These are phyloP conservation scores for Sebastes reedi DNA, from an alignment of 2,797 vertebrate species.

Conservation along the genomic window DNA sequence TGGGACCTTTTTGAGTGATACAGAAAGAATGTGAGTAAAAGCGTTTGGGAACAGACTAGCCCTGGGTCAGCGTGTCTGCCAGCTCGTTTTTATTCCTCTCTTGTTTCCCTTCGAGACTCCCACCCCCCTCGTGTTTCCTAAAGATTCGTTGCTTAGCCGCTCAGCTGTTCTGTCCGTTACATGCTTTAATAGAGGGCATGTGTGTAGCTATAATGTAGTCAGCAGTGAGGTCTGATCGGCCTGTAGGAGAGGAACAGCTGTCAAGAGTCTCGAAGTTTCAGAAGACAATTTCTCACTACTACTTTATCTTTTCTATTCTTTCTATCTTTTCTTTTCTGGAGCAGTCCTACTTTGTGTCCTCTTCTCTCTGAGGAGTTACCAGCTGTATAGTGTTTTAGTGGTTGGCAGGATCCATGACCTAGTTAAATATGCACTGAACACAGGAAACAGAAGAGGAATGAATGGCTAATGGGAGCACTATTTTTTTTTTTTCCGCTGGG, in stretches of 20 bases:
- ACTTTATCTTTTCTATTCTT: slow-evolving; percentile 14
- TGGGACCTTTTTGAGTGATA: slow-evolving; percentile 17
- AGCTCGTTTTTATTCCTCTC: slow-evolving; percentile 42
- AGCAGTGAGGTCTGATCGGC: not conserved
- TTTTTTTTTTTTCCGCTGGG: slow-evolving; percentile 26
- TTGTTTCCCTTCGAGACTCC: not conserved
- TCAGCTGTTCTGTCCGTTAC: slow-evolving; percentile 25
- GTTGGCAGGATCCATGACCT: slow-evolving; percentile 72
- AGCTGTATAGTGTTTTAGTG: slow-evolving; percentile 58
- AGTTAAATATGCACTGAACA: slow-evolving; percentile 72
- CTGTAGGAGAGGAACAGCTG: slow-evolving; percentile 16
- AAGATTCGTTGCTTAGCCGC: slow-evolving; percentile 3
- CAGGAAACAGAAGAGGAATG: slow-evolving; percentile 63
- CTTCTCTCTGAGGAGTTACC: slow-evolving; percentile 50
- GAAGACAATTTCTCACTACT: not conserved
- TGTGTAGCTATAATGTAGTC: slow-evolving; percentile 6
- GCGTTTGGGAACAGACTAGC: slow-evolving; percentile 57
- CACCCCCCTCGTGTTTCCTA: not conserved
- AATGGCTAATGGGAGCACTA: slow-evolving; percentile 61
- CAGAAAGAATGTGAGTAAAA: slow-evolving; percentile 46
- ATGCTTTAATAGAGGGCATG: not conserved
- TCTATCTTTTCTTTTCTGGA: slow-evolving; percentile 30
- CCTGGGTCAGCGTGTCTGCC: slow-evolving; percentile 52
- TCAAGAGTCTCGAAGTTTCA: slow-evolving; percentile 1
- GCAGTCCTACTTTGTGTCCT: slow-evolving; percentile 36